Evolutionary conservation across 2,113 vertebrate genomes (phyloP), one percentile per base, ranked within the genome.

Genomic region (Lutjanus erythropterus): DNA sequence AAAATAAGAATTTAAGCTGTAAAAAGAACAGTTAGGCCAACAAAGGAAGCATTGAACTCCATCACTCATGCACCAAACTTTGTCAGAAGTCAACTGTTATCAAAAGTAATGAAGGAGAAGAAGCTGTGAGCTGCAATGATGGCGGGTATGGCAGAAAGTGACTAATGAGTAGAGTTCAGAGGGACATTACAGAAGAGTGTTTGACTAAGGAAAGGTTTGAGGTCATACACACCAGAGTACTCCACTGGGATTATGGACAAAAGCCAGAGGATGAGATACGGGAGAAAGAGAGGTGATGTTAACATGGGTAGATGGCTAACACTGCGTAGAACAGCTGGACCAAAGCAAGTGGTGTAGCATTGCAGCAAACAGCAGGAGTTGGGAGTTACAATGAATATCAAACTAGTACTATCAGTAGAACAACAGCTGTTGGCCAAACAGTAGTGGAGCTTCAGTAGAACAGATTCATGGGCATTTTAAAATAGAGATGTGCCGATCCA

Each of bases 171-270:
- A 41, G 44, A 83, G 21, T 59, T 65, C 37, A 65, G 64, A 46
- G 50, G 66, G 71, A 75, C 12, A 78, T 67, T 8, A 83, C 60
- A 74, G 55, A 81, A 56, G 29, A 50, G 46, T 47, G 41, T 68
- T 74, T 39, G 70, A 10, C 37, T 56, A 80, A 84, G 72, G 84
- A 88, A 79, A 88, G 87, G 80, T 86, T 80, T 78, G 84, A 95
- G 94, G 95, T 96, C 93, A 98, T 99, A 99, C 98, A 99, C 97
- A 99, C 98, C 98, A 93, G 97, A 99, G 95, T 99, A 99, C 95
- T 99, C 97, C 95, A 97, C 98, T 99, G 96, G 96, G 95, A 95
- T 94, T 92, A 96, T 96, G 94, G 96, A 95, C 93, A 95, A 94
- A 95, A 95, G 93, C 94, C 95, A 95, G 95, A 96, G 95, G 96